Percentiles rank a stretch among this genome's conserved stretches.
phyloP scores from a whole-genome alignment of 2,113 vertebrate species.

The Psittacara wagleri region DNA sequence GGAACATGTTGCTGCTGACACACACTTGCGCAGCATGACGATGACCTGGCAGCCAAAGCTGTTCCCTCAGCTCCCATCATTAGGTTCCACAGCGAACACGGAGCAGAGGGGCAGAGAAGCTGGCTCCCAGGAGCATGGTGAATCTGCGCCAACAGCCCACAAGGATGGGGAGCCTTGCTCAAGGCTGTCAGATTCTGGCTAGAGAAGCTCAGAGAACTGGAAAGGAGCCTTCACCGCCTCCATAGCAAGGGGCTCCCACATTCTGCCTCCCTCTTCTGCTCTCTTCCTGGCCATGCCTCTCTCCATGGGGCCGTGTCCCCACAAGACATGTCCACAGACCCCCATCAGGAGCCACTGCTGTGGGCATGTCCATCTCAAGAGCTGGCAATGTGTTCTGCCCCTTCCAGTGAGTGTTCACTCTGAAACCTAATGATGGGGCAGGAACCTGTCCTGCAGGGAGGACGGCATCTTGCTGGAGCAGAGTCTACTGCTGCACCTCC shows the following conservation, averaged over 20 bases:
- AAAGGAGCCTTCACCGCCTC: conserved; percentile 17
- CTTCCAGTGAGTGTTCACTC: neutral
- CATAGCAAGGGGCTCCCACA: neutral
- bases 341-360: neutral
- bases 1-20: neutral
- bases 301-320: neutral
- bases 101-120: conserved; percentile 7
- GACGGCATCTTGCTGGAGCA: neutral
- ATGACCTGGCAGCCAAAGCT: neutral
- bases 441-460: neutral
- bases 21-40: accelerated
- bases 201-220: conserved; percentile 3
- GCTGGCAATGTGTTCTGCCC: neutral
- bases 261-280: neutral
- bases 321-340: neutral
- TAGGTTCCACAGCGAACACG: conserved; percentile 2
- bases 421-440: neutral
- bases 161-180: neutral
- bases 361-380: neutral
- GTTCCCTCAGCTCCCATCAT: conserved; percentile 8
- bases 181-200: conserved; percentile 1
- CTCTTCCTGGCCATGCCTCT: neutral
- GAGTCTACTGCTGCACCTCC: neutral
- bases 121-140: neutral
- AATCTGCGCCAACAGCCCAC: conserved; percentile 20